Base-by-base conservation (phyloP, 1,140 invertebrate genomes). In the Amphibalanus amphitrite region DNA sequence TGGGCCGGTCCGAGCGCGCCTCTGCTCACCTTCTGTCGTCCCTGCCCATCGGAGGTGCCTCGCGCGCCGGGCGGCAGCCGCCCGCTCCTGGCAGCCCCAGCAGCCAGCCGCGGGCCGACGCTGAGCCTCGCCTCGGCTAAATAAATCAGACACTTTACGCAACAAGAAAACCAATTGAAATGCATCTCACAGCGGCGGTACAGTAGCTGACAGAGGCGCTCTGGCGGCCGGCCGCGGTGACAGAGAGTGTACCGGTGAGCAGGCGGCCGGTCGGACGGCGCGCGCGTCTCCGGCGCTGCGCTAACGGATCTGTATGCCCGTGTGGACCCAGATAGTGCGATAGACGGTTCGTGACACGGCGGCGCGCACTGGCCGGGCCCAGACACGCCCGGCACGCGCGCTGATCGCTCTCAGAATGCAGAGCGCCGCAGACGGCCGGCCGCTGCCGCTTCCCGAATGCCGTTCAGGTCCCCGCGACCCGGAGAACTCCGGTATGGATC, bases 61-160 rank as follows among this genome's bases (percentile, higher is more conserved):
- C 33, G 33, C 33, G 33, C 4, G 4, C 33, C 33, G 33, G 33
- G 4, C 4, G 33, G 33, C 33, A 15, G 33, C 33, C 33, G 33
- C 33, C 4, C 33, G 15, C 33, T 15, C 33, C 33, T 38, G 33
- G 4, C 15, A 4, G 33, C 33, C 33, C 4, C 33, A 38, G 38
- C 38, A 23, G 47, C 20, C 47, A 20, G 47, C 4, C 47, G 47
- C 47, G 23, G 6, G 47, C 13, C 47, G 17, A 20, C 33, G 15
- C 4, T 38, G 33, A 38, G 20, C 10, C 47, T 59, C 47, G 47
- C 47, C 47, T 13, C 10, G 1, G 47, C 47, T 59, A 59, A 59
- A 59, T 59, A 59, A 59, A 59, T 59, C 47, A 59, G 47, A 59
- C 47, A 59, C 47, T 59, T 59, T 59, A 59, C 47, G 47, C 47